phyloP scores from a whole-genome alignment of 2,113 vertebrate genomes.

The Sporophila hypoxantha region DNA sequence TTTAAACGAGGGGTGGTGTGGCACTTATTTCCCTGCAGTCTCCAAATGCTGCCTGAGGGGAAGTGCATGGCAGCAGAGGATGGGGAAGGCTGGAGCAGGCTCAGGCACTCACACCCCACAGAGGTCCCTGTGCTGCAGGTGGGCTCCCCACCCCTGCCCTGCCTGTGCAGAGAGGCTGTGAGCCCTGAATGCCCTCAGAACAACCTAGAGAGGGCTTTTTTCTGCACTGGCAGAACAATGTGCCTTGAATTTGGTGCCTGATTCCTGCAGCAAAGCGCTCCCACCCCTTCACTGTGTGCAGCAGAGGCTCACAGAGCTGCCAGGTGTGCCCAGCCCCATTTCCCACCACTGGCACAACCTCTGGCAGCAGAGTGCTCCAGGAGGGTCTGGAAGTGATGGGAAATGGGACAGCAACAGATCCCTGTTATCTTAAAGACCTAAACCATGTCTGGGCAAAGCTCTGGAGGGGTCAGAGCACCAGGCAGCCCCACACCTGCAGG shows the following conservation, averaged over 20 bases:
- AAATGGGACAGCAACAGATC: not conserved
- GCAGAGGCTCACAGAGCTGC: not conserved
- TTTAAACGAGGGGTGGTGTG: not conserved
- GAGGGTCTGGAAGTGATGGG: not conserved
- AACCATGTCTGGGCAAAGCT: not conserved
- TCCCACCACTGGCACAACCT: not conserved
- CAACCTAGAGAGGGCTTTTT: not conserved
- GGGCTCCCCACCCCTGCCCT: not conserved
- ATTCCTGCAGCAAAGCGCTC: not conserved
- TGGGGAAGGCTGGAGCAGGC: not conserved
- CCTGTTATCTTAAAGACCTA: no score
- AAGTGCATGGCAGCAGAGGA: not conserved
- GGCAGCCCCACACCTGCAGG: not conserved
- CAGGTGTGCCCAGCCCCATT: accelerated
- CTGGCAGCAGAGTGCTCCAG: not conserved
- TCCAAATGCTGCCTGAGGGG: accelerated
- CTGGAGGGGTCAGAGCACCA: not conserved
- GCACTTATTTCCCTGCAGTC: not conserved
- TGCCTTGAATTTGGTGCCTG: not conserved
- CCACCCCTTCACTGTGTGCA: accelerated
- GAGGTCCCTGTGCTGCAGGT: not conserved
- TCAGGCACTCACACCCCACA: not conserved
- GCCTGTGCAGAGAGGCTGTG: not conserved
- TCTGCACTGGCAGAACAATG: not conserved
- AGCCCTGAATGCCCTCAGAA: not conserved